Evolutionary conservation across 1,140 invertebrate species (phyloP), one percentile per base, ranked within the genome.

Genomic region (Drosophila tropicalis): DNA sequence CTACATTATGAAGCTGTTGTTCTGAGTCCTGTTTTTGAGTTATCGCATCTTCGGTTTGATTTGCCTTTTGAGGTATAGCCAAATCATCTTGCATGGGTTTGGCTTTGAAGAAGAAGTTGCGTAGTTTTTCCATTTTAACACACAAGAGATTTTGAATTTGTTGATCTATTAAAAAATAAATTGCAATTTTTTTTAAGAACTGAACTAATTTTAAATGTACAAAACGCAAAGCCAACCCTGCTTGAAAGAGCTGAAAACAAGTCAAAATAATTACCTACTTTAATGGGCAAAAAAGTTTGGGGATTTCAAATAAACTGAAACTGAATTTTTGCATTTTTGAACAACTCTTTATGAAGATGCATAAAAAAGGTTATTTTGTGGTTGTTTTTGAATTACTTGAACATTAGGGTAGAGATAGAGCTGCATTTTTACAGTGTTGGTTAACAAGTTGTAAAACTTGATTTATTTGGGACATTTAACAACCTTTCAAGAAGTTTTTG

Each of bases 81-180:
- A 32, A n/a, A 4, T 62, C 61, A 2, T 29, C 39, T 15, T 15
- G 17, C 9, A 12, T 13, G 17, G 58, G 19, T 44, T 62, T 15
- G 6, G 22, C 19, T 19, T 62, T 62, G 10, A 15, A 47, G 25
- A 47, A 62, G 19, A 62, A 47, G 29, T 47, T 62, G 40, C 61
- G 61, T 17, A 62, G 13, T 10, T 40, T 29, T 17, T 62, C 61
- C 61, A 62, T 19, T 32, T 47, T 47, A 12, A 44, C 22, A 47
- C 13, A 6, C 6, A 32, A 62, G 15, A 2, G 17, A 39, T 51
- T 51, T 51, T 10, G 44, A 51, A 51, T 51, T 51, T 51, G 17
- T 22, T 51, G 7, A 47, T 17, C 4, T 19, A 19, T 47, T 19
- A 19, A 47, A 47, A 47, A 39, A 39, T 13, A 13, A 39, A 39